A percentile compares a stretch with the other conserved stretches of the same genome.
phyloP scores from a whole-genome alignment of 2,888 invertebrate genomes.

The Metalampra italica region DNA sequence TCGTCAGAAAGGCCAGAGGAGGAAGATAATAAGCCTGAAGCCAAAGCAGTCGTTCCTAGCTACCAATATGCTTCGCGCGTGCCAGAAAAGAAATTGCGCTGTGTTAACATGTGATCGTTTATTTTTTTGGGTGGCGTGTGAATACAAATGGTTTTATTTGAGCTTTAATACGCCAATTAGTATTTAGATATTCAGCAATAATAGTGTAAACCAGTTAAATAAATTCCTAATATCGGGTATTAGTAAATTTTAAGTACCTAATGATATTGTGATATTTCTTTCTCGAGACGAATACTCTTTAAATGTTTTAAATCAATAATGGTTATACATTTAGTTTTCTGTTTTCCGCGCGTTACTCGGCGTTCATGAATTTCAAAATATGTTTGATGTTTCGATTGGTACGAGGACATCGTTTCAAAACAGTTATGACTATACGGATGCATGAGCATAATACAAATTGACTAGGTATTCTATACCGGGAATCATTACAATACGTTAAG shows the following conservation, averaged over 20 bases:
- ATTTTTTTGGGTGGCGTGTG: background rate
- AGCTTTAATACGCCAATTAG: slow-evolving; percentile 6
- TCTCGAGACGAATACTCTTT: background rate
- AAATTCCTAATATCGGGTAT: background rate
- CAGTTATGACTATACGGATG: background rate
- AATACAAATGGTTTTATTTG: background rate
- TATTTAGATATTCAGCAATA: background rate
- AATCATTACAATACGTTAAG: too few species aligned
- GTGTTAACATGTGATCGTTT: slow-evolving; percentile 84
- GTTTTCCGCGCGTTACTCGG: background rate
- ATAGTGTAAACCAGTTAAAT: background rate
- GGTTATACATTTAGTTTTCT: background rate
- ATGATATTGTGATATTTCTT: background rate
- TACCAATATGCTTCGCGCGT: slow-evolving; percentile 85
- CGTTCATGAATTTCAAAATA: slow-evolving; percentile 2
- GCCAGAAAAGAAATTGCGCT: slow-evolving; percentile 86
- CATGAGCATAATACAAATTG: background rate
- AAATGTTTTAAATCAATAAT: background rate
- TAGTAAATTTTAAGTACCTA: slow-evolving; percentile 1
- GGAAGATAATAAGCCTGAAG: slow-evolving; percentile 48
- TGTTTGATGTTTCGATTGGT: slow-evolving; percentile 2
- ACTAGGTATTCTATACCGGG: background rate
- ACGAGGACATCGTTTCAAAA: slow-evolving; percentile 1
- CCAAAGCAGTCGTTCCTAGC: slow-evolving; percentile 63
- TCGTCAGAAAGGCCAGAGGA: slow-evolving; percentile 36